Evolutionary conservation across 2,113 vertebrate genomes (phyloP).

Genomic region (Xenus cinereus): DNA sequence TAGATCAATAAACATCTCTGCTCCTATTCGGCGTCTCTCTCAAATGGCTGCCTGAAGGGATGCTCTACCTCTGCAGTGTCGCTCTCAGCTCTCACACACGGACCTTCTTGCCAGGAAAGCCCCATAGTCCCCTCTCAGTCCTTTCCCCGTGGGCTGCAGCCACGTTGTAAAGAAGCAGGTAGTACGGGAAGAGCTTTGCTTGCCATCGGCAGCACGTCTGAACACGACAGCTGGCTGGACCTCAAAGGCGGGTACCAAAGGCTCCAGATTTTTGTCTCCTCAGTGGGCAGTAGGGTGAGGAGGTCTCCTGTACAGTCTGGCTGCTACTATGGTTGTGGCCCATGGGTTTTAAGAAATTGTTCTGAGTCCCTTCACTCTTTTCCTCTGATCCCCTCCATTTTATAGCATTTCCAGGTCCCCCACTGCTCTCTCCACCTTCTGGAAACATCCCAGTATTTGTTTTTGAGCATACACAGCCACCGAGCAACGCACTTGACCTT

Average conservation of each 20-base stretch:
- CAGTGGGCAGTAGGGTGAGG: not conserved
- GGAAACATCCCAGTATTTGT: not conserved
- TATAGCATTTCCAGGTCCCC: not conserved
- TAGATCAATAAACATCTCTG: fast-evolving
- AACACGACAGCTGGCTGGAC: fast-evolving
- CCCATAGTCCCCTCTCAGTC: not conserved
- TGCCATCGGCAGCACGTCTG: not conserved
- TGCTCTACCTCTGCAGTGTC: not conserved
- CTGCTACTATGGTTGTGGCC: fast-evolving
- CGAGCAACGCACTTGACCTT: not conserved
- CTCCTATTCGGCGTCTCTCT: not conserved
- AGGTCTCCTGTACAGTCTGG: no score
- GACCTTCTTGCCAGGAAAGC: not conserved
- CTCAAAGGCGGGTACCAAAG: not conserved
- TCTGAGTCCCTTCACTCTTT: not conserved
- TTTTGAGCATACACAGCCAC: not conserved
- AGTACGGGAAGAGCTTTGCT: not conserved
- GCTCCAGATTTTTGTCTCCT: not conserved
- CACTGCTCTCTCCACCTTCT: not conserved
- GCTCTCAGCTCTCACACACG: fast-evolving
- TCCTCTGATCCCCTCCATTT: not conserved
- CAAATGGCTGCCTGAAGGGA: fast-evolving
- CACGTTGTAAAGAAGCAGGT: not conserved
- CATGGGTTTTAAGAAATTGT: not conserved
- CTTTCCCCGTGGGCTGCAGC: not conserved